Evolutionary conservation across 2,888 invertebrate species (phyloP).

Genomic region (Dioctria rufipes): DNA sequence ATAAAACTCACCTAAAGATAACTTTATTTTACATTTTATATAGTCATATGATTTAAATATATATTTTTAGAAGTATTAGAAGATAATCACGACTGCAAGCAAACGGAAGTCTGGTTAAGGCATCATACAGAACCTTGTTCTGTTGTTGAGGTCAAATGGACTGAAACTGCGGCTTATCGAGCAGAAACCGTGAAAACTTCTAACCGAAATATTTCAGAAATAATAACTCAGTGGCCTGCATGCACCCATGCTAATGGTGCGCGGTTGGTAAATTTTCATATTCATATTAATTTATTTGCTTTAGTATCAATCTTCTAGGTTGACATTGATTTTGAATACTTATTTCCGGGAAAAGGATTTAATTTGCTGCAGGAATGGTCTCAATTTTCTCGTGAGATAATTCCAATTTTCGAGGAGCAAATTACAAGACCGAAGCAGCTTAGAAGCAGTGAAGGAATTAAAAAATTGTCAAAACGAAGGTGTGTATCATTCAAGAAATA

Average conservation of each 20-base stretch:
- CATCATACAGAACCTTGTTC: background rate
- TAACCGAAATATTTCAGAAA: background rate
- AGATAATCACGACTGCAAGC: too few species aligned
- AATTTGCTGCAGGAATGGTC: slow-evolving; percentile 8
- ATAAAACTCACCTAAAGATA: background rate
- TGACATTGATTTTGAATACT: background rate
- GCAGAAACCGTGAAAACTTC: slow-evolving; percentile 6
- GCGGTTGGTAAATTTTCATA: background rate
- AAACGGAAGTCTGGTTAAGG: too few species aligned
- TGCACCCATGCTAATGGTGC: too few species aligned
- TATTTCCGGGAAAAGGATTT: background rate
- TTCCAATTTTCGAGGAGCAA: background rate
- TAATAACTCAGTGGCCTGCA: background rate
- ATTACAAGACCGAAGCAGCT: slow-evolving; percentile 14
- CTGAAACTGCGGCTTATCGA: background rate
- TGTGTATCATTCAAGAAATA: background rate
- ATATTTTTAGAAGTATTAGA: background rate
- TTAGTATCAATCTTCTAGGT: background rate
- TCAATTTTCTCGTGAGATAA: background rate
- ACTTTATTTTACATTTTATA: slow-evolving; percentile 6
- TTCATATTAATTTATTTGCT: background rate
- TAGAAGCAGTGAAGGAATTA: background rate
- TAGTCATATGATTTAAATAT: background rate
- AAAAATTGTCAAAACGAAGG: background rate
- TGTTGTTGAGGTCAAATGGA: slow-evolving; percentile 1